A percentile compares a stretch with the other conserved stretches of the same genome.
These are phyloP conservation scores for Eunapius fragilis DNA, from an alignment of 37 sponge, comb jelly and placozoan species.

Conservation along the genomic window DNA sequence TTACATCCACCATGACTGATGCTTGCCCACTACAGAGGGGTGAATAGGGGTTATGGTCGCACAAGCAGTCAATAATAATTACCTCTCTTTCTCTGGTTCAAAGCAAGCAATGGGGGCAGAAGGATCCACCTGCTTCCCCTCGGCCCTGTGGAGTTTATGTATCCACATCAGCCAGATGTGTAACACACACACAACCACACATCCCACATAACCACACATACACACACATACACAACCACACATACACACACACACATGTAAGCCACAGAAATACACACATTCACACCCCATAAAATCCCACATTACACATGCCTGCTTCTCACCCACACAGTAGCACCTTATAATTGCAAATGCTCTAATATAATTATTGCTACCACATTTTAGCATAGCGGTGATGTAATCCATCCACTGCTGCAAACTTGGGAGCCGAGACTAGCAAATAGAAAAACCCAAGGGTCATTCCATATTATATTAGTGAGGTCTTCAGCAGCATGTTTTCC, in stretches of 20 bases:
- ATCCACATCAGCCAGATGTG: not conserved
- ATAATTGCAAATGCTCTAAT: no score
- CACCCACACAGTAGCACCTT: no score
- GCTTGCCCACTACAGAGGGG: not conserved
- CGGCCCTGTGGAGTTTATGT: not conserved
- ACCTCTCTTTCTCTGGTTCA: conserved; percentile 48
- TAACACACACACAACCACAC: not conserved
- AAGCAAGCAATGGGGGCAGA: conserved; percentile 38
- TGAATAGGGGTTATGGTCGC: not conserved
- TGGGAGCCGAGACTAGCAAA: no score
- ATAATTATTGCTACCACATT: no score
- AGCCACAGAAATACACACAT: not conserved
- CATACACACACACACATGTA: not conserved
- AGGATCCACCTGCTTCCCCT: not conserved
- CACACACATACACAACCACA: not conserved
- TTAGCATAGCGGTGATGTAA: no score
- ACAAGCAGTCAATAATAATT: not conserved
- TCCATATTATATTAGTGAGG: no score
- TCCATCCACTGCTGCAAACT: no score
- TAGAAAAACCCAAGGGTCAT: no score
- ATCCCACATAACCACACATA: not conserved
- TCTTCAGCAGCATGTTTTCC: no score
- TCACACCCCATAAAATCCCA: not conserved
- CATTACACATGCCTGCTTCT: not conserved
- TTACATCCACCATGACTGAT: not conserved